Evolutionary conservation across 2,113 vertebrate genomes (phyloP).

Genomic region (Embiotoca jacksoni): DNA sequence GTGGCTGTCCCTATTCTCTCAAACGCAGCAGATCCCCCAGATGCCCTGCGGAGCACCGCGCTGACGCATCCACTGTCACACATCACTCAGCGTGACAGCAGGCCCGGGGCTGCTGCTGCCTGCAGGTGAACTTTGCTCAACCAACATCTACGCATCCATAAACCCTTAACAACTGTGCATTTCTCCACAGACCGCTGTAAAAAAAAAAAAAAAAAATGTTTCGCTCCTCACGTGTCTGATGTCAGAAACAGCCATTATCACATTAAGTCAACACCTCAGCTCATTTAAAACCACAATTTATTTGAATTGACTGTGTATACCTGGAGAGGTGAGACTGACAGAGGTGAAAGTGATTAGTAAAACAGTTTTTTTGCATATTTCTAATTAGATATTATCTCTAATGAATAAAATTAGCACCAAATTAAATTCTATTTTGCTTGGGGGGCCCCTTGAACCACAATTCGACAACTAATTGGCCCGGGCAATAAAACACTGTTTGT

Average conservation of each 20-base stretch:
- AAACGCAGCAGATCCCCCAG: conserved; percentile 22
- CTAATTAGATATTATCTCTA: not conserved
- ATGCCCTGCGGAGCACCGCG: conserved; percentile 29
- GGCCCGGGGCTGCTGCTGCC: conserved; percentile 30
- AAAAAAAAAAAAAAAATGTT: not conserved
- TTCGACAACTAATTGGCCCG: not conserved
- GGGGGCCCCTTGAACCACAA: conserved; percentile 7
- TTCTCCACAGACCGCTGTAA: not conserved
- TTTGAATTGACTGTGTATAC: not conserved
- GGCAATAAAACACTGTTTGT: conserved; percentile 18
- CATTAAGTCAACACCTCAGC: too few species aligned
- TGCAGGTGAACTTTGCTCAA: conserved; percentile 28
- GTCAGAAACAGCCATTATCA: not conserved
- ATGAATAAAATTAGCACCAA: conserved; percentile 19
- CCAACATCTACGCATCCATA: not conserved
- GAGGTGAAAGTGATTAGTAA: not conserved
- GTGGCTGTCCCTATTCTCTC: conserved; percentile 42
- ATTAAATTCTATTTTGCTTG: conserved; percentile 25
- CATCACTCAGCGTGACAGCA: conserved; percentile 66
- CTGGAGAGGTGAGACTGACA: not conserved
- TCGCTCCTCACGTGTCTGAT: not conserved
- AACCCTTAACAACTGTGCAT: not conserved
- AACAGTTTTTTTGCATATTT: not conserved
- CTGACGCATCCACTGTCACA: conserved; percentile 64
- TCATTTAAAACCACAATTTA: not conserved